Base-by-base conservation (phyloP, 1,140 invertebrate species). In the Polypedilum pembai region DNA sequence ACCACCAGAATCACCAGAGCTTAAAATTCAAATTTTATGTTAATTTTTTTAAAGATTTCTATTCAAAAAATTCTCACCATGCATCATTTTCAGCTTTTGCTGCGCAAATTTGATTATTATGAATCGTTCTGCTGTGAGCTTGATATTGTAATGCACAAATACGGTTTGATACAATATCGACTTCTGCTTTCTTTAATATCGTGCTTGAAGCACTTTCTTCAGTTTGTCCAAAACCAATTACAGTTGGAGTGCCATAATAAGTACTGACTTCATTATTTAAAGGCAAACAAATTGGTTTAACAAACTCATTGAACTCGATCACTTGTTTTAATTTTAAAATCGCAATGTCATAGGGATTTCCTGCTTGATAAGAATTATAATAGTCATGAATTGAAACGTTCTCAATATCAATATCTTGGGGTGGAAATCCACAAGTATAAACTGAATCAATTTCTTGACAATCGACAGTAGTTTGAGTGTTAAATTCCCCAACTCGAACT, bases 241-340 rank as follows among this genome's bases (percentile, higher is more conserved):
- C n/a, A 56, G n/a, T 15, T 56, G 12, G 3, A 4, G 8, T n/a
- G 12, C 45, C 45, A 56, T 12, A 56, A 56, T 56, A 12, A 1
- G 45, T 12, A 15, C n/a, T 56, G 15, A 56, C 4, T 56, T 4
- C n/a, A 12, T 56, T 56, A 56, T 56, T n/a, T 4, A 56, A 80
- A 1, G 89, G 91, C 73, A 91, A 82, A 80, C 89, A 95, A 69
- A 88, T 89, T 8, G 88, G 90, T 76, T 88, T 84, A 1, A 95
- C 88, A 87, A 92, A 94, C 45, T 90, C 87, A 80, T 92, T 93
- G 74, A 91, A 91, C 73, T 86, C 82, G n/a, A 94, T 82, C 0
- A 88, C 86, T 8, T 85, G 78, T 1, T 88, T 85, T 15, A 96
- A 80, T 76, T 85, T 84, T 65, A 94, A 81, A 40, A 96, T 76